Evolutionary conservation across 2,888 invertebrate species (phyloP).

Genomic region (Lycia hirtaria): DNA sequence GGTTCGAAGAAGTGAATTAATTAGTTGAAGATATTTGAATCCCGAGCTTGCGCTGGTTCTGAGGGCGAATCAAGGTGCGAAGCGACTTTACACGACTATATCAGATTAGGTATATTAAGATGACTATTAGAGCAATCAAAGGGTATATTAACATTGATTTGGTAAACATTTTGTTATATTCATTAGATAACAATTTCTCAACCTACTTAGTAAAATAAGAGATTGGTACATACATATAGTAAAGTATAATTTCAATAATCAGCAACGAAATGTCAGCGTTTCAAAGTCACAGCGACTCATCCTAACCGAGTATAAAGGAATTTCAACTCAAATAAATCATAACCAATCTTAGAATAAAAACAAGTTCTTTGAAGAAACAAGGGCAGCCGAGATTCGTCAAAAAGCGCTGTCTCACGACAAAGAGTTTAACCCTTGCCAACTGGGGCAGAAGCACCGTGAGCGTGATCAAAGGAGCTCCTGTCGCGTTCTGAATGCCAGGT

Average conservation of each 20-base stretch:
- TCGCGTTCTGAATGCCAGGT: constrained; percentile 60
- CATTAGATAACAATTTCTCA: no score
- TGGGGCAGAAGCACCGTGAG: constrained; percentile 58
- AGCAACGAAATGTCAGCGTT: not conserved
- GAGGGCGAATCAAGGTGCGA: constrained; percentile 30
- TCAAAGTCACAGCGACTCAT: not conserved
- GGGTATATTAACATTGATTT: not conserved
- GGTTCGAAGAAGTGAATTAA: constrained; percentile 35
- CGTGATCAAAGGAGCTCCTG: constrained; percentile 68
- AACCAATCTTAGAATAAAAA: constrained; percentile 14
- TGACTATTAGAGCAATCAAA: not conserved
- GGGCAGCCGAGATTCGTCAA: constrained; percentile 35
- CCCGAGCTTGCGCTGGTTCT: constrained; percentile 21
- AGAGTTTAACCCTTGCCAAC: constrained; percentile 63
- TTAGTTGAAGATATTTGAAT: constrained; percentile 37
- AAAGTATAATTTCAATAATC: no score
- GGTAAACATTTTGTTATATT: no score
- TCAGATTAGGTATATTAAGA: constrained; percentile 3
- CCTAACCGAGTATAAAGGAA: not conserved
- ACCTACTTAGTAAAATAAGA: no score
- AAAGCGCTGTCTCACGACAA: constrained; percentile 49
- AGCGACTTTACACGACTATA: constrained; percentile 14
- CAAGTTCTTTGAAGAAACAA: constrained; percentile 13
- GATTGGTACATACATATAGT: no score
- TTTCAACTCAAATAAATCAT: constrained; percentile 4